phyloP scores from a whole-genome alignment of 2,888 invertebrate genomes.

The Acheta domesticus region DNA sequence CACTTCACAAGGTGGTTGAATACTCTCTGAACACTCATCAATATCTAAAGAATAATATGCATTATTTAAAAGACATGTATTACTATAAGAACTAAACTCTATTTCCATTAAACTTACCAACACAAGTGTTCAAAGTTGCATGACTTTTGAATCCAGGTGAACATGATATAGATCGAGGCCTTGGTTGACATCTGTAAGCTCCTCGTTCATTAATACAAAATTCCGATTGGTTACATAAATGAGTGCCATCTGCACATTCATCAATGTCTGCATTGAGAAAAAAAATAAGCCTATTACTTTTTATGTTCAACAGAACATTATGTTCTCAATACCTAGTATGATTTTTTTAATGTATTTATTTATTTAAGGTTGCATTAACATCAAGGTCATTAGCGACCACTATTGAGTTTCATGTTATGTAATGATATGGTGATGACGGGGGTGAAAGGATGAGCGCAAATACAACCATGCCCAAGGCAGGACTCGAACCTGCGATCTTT shows the following conservation, averaged over 20 bases:
- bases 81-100: not conserved
- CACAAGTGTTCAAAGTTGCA: conserved; percentile 41
- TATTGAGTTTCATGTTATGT: no score
- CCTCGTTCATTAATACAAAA: conserved; percentile 67
- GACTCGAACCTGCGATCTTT: no score
- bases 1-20: conserved; percentile 55
- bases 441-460: no score
- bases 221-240: conserved; percentile 57
- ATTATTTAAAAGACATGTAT: not conserved
- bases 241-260: conserved; percentile 51
- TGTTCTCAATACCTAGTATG: no score
- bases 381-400: no score
- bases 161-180: conserved; percentile 37
- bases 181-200: conserved; percentile 56
- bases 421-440: no score
- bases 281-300: no score
- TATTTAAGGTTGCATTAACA: no score
- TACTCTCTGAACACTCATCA: conserved; percentile 60
- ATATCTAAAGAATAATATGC: conserved; percentile 52
- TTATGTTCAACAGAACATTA: no score
- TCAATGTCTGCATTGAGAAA: conserved; percentile 48
- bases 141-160: conserved; percentile 45
- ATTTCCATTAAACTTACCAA: conserved; percentile 39
- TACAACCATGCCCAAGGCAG: no score
- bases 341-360: no score